These are phyloP conservation scores for Pristionchus exspectatus DNA, from an alignment of 2,888 invertebrate species.

Conservation along the genomic window DNA sequence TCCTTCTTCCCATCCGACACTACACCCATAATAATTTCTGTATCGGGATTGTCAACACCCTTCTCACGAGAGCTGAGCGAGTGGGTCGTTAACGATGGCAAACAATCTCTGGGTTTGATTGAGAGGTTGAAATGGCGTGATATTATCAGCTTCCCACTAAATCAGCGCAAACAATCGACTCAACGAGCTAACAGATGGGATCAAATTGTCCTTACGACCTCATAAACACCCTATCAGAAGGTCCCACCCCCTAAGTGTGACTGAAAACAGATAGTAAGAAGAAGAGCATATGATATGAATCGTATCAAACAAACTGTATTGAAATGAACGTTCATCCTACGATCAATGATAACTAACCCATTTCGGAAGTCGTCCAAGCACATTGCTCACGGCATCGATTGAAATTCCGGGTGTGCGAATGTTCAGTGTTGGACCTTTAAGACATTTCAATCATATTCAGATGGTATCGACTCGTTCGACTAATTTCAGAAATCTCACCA, in stretches of 20 bases:
- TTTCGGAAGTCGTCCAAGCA: constrained; percentile 19
- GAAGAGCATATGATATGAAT: no score
- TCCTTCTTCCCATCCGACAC: neutral
- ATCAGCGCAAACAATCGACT: neutral
- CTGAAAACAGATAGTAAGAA: neutral
- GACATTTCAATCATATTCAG: neutral
- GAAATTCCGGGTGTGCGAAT: neutral
- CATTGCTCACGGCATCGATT: neutral
- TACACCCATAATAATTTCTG: neutral
- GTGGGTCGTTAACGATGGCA: neutral
- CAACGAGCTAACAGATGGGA: neutral
- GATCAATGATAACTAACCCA: neutral
- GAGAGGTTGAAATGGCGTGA: constrained; percentile 29
- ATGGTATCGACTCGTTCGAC: no score
- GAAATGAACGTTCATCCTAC: no score
- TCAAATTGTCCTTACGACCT: no score
- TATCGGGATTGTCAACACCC: neutral
- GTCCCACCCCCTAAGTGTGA: neutral
- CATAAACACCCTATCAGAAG: no score
- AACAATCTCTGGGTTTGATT: constrained; percentile 17
- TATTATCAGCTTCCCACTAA: neutral
- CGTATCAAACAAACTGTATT: no score
- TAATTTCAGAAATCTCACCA: neutral
- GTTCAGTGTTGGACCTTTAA: neutral
- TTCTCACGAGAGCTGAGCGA: neutral